Evolutionary conservation across 2,888 invertebrate species (phyloP), one percentile per base, ranked within the genome.

Genomic region (Arge pagana): DNA sequence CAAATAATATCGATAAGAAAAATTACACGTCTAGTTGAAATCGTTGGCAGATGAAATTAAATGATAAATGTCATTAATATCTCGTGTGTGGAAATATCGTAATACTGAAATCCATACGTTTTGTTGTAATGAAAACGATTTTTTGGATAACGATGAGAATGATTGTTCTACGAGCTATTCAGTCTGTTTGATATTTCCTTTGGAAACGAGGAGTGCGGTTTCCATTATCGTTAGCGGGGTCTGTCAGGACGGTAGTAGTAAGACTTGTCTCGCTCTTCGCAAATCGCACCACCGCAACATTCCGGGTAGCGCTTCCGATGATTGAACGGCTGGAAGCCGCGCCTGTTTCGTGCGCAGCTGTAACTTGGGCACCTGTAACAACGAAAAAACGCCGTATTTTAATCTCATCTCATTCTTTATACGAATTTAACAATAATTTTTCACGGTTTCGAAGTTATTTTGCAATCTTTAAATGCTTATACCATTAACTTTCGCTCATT

Each of bases 201-300:
- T n/a, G n/a, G 13, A 40, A 40, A 1, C 16, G 7, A 24, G 10
- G 16, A 26, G 8, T 5, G 40, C 15, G n/a, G n/a, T 26, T 2
- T 15, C 16, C 15, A 26, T 11, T 23, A 11, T 39, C 23, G 13
- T 4, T 30, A 10, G 21, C 15, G 24, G 15, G 33, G 33, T 16
- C 4, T 33, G n/a, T n/a, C n/a, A n/a, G n/a, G n/a, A n/a, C n/a
- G n/a, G 23, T 45, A 45, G n/a, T 11, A 15, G 45, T 45, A 45
- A 7, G n/a, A 23, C 35, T 45, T 45, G n/a, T 33, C 23, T 13
- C 21, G 10, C 15, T 45, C 45, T 10, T 45, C 23, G 24, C 64
- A 67, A 36, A 55, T 55, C 4, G 57, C 50, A 16, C 55, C 31
- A 1, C 8, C 52, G 19, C 67, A 66, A 21, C 63, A 65, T 6